These are phyloP conservation scores for Erpetoichthys calabaricus DNA, from an alignment of 2,797 vertebrate genomes.

Conservation along the genomic window DNA sequence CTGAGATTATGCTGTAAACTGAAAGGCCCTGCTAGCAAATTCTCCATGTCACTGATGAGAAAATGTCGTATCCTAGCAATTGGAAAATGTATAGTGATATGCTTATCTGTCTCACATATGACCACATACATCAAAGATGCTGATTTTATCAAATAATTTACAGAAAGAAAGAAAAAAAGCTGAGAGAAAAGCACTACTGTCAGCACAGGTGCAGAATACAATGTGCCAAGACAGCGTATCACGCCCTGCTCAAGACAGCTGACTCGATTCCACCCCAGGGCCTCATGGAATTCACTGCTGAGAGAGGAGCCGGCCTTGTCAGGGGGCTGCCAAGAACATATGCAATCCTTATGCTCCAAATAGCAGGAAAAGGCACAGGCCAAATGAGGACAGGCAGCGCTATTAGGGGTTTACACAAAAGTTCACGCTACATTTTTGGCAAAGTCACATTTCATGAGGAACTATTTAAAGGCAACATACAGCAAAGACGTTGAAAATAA, in stretches of 20 bases:
- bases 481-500: not conserved
- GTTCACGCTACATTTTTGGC: not conserved
- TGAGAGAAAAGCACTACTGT: no score
- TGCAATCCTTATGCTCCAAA: conserved; percentile 49
- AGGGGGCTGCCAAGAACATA: conserved; percentile 51
- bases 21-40: no score
- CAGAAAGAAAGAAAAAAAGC: no score
- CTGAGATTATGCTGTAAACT: no score
- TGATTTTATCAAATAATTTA: no score
- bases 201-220: no score
- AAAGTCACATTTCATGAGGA: not conserved
- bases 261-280: not conserved
- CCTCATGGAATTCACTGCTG: conserved; percentile 31
- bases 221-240: not conserved
- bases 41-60: no score
- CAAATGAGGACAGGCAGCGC: conserved; percentile 38
- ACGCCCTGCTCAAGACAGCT: not conserved
- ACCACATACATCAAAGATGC: no score
- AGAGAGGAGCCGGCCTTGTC: conserved; percentile 38
- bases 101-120: no score
- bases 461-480: not conserved
- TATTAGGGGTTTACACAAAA: not conserved
- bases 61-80: no score
- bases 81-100: no score
- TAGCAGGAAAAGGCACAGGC: conserved; percentile 31